A percentile compares a stretch with the other conserved stretches of the same genome.
Conservation (phyloP, 2,888 invertebrate genomes). For the Caenorhabditis uteleia region DNA sequence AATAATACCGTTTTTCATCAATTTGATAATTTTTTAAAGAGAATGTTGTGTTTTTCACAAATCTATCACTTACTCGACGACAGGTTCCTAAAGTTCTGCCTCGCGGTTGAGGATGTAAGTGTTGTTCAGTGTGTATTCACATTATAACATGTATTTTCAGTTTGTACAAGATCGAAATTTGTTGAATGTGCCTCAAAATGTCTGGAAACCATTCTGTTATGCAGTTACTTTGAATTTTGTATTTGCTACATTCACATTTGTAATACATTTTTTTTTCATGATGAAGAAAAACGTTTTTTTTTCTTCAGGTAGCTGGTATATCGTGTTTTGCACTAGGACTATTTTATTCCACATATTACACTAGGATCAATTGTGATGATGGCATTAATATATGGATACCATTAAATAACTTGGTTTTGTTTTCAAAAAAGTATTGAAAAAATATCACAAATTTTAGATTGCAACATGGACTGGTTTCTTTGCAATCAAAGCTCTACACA, state of each 20-base stretch:
- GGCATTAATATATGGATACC: constrained; percentile 36
- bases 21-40: too few species aligned
- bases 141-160: constrained; percentile 4
- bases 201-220: constrained; percentile 17
- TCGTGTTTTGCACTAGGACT: constrained; percentile 19
- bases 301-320: constrained; percentile 16
- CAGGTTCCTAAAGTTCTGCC: constrained; percentile 13
- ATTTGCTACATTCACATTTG: constrained; percentile 2
- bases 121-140: background rate
- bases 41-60: background rate
- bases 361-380: constrained; percentile 26
- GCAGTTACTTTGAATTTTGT: constrained; percentile 21
- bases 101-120: constrained; percentile 19
- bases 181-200: constrained; percentile 19
- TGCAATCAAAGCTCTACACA: constrained; percentile 29
- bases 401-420: constrained; percentile 24
- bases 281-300: too few species aligned
- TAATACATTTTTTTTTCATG: too few species aligned
- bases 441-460: constrained; percentile 14
- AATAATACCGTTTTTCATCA: too few species aligned
- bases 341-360: constrained; percentile 25
- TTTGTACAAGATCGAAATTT: constrained; percentile 30
- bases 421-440: background rate
- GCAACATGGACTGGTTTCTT: constrained; percentile 34
- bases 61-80: constrained; percentile 3